phyloP scores from a whole-genome alignment of 2,888 invertebrate species.

The Tenthredo notha region DNA sequence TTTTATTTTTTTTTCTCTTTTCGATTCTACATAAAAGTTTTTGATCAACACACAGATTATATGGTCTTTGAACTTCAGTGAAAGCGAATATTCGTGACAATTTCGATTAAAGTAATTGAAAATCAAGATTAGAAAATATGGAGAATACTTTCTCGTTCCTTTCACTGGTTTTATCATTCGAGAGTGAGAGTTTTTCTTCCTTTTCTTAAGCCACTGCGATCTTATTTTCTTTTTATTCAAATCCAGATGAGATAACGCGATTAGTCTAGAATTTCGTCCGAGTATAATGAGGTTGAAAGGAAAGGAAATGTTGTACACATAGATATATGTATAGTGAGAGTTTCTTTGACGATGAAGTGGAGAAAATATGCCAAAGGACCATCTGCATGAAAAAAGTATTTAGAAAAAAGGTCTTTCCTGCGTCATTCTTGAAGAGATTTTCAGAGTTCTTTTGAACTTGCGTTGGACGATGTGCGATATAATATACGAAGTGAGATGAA shows the following conservation, averaged over 20 bases:
- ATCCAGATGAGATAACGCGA: not conserved
- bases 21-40: not conserved
- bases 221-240: not conserved
- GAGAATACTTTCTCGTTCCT: not conserved
- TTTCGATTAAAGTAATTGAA: not conserved
- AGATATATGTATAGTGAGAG: not conserved
- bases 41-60: not conserved
- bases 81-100: not conserved
- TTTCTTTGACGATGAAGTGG: constrained; percentile 7
- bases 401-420: not conserved
- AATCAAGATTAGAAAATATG: not conserved
- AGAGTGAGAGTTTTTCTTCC: not conserved
- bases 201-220: not conserved
- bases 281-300: not conserved
- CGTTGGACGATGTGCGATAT: constrained; percentile 22
- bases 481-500: not conserved
- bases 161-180: not conserved
- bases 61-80: not conserved
- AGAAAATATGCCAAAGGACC: not conserved
- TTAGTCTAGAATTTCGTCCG: not conserved
- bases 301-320: not conserved
- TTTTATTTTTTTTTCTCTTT: not conserved
- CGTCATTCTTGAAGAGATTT: constrained; percentile 34
- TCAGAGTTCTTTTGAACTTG: constrained; percentile 32
- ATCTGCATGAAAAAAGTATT: not conserved